Base-by-base conservation (phyloP, 2,797 vertebrate species). In the Hydrolagus colliei region DNA sequence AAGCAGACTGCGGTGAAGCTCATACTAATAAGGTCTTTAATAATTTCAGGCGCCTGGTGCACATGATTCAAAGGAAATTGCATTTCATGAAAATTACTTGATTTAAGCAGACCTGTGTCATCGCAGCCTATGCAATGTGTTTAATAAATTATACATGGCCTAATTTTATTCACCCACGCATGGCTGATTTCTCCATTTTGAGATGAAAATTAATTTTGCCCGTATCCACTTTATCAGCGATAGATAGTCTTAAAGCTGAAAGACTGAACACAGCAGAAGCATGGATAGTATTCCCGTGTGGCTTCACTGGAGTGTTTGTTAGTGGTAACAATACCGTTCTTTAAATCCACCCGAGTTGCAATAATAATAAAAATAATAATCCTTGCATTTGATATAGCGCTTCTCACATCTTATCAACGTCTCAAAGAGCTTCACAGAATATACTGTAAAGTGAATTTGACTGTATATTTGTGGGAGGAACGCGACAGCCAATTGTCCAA, bases 11-110 rank as follows among this genome's bases (percentile, higher is more conserved):
- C 16, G 77, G 41, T 88, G 72, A 62, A 86, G 35, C 20, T 86
- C 86, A 61, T 67, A 4, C 35, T 88, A 87, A 88, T 86, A 86
- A 88, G 89, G 22, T 20, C 41, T 86, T 61, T 86, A 86, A 86
- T 89, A 85, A 89, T 88, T 89, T 88, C 73, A 87, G 85, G 18
- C 84, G 85, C 88, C 62, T 87, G 16, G 32, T 89, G 10, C 76
- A 0, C 86, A 8, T 87, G 80, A 88, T 76, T 89, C 62, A 88
- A 86, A 89, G 72, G 86, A 88, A 89, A 88, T 88, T 86, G 85
- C 9, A 77, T 88, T 88, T 87, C 87, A 82, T 86, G 11, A 85
- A 87, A 87, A 87, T 88, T 87, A 72, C 73, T 89, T 88, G 75
- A 84, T 85, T 8, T 87, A 85, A 88, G 22, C 20, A 87, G 85